Evolutionary conservation across 37 sponge, comb jelly and placozoan genomes (phyloP), one percentile per base, ranked within the genome.

Genomic region (Eunapius fragilis): DNA sequence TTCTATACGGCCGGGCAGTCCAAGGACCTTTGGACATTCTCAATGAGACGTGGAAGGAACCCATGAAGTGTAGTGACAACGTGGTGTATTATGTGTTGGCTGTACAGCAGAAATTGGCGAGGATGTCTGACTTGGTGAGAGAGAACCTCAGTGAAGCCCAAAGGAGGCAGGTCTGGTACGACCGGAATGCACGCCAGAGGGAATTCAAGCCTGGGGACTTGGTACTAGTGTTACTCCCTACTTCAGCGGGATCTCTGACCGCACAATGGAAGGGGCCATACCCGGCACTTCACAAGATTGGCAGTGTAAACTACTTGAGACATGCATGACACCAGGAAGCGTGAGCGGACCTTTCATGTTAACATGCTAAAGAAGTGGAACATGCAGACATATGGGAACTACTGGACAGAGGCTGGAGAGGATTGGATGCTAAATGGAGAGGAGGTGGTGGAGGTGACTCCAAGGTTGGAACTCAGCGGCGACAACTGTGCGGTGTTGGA

Each of bases 161-260:
- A 58, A 58, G 58, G 14, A 58, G 58, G 58, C 58, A 58, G 58
- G 58, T 58, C 58, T 58, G 58, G 58, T 58, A 58, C 58, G 58
- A 58, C 22, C 58, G 27, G 77, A 71, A 90, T 58, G 71, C 83
- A 24, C 17, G 81, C 38, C 45, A 89, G 31, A 34, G 72, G 25
- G 68, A 71, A 45, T 89, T 89, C 37, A 23, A 76, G 68, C 68
- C 34, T 7, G 87, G 91, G 67, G 91, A 91, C 47, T 68, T 87
- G 6, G 91, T 91, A 27, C 76, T 91, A 36, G 77, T 87, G 36
- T 28, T 91, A 82, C 79, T 86, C 7, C 91, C 91, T 26, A 80
- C 80, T 19, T 71, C 79, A 24, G 77, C 79, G 0, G 26, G 77
- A 28, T 79, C 78, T 31, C 58, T 90, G n/a, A 35, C 37, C 0